Evolutionary conservation across 1,140 invertebrate species (phyloP).

Genomic region (Mamestra configurata): DNA sequence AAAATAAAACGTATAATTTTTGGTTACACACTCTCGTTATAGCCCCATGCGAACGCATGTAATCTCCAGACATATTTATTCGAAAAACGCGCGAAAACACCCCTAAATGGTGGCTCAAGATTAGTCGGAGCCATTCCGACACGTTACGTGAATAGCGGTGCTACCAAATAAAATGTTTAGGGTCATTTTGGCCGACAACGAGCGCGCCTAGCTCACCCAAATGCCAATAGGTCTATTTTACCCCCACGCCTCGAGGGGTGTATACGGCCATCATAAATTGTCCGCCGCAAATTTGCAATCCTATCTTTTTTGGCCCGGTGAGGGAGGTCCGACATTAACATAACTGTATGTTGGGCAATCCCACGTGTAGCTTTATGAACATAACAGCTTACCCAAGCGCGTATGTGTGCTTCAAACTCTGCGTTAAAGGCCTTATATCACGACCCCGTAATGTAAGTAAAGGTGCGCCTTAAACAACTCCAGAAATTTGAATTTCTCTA

Average conservation of each 20-base stretch:
- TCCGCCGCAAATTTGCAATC: constrained; percentile 88
- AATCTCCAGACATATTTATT: constrained; percentile 72
- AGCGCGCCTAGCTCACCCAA: constrained; percentile 78
- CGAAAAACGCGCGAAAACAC: constrained; percentile 75
- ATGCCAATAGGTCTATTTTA: constrained; percentile 84
- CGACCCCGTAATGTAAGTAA: constrained; percentile 45
- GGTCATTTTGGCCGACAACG: constrained; percentile 82
- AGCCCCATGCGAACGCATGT: constrained; percentile 62
- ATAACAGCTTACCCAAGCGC: constrained; percentile 59
- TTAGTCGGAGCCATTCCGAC: constrained; percentile 77
- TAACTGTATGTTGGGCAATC: constrained; percentile 79
- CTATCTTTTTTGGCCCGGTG: constrained; percentile 80
- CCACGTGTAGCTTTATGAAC: constrained; percentile 73
- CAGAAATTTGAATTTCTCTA: constrained; percentile 49
- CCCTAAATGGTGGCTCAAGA: constrained; percentile 80
- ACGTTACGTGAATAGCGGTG: constrained; percentile 77
- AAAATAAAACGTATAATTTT: constrained; percentile 42
- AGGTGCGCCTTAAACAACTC: constrained; percentile 48
- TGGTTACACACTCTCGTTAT: constrained; percentile 36
- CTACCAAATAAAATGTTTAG: constrained; percentile 86
- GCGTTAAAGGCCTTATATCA: constrained; percentile 47
- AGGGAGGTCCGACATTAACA: constrained; percentile 81
- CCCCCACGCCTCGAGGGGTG: constrained; percentile 76
- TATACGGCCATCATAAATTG: constrained; percentile 86
- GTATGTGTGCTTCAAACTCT: constrained; percentile 36